phyloP scores from a whole-genome alignment of 1,140 invertebrate species.

The Manduca sexta region DNA sequence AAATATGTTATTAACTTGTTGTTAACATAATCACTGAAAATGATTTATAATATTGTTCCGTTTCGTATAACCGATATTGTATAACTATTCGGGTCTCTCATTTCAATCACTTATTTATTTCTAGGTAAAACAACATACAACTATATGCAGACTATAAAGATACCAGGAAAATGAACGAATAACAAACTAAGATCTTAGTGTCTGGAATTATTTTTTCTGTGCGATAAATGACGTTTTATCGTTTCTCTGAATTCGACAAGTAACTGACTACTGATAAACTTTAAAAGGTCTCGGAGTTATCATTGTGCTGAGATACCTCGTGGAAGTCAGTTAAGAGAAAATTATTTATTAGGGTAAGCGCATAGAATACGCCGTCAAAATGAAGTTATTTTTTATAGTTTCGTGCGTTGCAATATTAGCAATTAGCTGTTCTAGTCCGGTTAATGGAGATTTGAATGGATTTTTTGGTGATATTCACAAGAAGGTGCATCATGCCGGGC shows the following conservation, averaged over 20 bases:
- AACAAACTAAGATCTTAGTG: too few relatives aligned
- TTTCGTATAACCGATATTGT: too few relatives aligned
- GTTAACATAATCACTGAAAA: too few relatives aligned
- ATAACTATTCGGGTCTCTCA: too few relatives aligned
- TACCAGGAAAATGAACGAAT: too few relatives aligned
- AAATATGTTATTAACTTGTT: too few relatives aligned
- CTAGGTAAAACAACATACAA: too few relatives aligned
- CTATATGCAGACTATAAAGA: too few relatives aligned
- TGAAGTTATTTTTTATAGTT: slow-evolving; percentile 21
- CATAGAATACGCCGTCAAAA: slow-evolving; percentile 11
- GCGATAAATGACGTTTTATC: slow-evolving; percentile 8
- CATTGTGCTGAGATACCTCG: slow-evolving; percentile 9
- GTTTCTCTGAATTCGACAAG: slow-evolving; percentile 14
- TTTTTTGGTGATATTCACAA: not conserved
- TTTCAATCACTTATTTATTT: too few relatives aligned
- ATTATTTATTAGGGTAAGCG: slow-evolving; percentile 13
- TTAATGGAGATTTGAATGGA: not conserved
- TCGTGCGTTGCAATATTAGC: slow-evolving; percentile 14
- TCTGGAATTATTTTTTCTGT: too few relatives aligned
- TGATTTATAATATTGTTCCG: too few relatives aligned
- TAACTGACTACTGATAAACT: slow-evolving; percentile 10
- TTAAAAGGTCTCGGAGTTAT: slow-evolving; percentile 21
- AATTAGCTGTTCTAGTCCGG: not conserved
- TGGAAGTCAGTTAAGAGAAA: slow-evolving; percentile 19
- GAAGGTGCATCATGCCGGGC: not conserved